Conservation (phyloP, 2,888 invertebrate species). For the Nomada goodeniana region DNA sequence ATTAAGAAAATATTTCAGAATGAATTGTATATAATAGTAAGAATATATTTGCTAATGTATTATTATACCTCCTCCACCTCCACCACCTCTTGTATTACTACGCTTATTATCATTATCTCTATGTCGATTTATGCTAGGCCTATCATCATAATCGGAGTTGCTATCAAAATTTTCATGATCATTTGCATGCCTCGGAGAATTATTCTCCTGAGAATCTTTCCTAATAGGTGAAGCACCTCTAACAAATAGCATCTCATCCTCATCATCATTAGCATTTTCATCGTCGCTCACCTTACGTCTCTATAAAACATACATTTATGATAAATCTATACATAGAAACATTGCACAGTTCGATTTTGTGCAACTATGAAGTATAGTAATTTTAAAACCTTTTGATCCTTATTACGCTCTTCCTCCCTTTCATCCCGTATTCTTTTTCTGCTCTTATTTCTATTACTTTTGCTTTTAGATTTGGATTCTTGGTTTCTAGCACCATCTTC, state of each 20-base stretch:
- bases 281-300: conserved; percentile 85
- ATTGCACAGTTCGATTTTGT: neutral
- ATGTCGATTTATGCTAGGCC: conserved; percentile 77
- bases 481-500: conserved; percentile 85
- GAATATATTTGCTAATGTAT: neutral
- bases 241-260: conserved; percentile 92
- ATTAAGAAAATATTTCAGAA: neutral
- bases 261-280: conserved; percentile 86
- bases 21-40: neutral
- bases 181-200: conserved; percentile 80
- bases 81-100: conserved; percentile 63
- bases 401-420: conserved; percentile 86
- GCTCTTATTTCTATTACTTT: conserved; percentile 77
- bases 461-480: conserved; percentile 76
- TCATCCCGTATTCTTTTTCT: conserved; percentile 81
- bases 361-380: conserved; percentile 7
- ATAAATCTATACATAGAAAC: neutral
- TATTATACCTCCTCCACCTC: conserved; percentile 60
- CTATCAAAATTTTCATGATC: conserved; percentile 86
- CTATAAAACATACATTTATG: conserved; percentile 74
- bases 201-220: conserved; percentile 76
- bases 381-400: conserved; percentile 79
- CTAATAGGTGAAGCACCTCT: conserved; percentile 90
- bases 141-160: conserved; percentile 85
- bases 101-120: conserved; percentile 84